Base-by-base conservation (phyloP, 2,113 vertebrate species). In the Amphiprion ocellaris region DNA sequence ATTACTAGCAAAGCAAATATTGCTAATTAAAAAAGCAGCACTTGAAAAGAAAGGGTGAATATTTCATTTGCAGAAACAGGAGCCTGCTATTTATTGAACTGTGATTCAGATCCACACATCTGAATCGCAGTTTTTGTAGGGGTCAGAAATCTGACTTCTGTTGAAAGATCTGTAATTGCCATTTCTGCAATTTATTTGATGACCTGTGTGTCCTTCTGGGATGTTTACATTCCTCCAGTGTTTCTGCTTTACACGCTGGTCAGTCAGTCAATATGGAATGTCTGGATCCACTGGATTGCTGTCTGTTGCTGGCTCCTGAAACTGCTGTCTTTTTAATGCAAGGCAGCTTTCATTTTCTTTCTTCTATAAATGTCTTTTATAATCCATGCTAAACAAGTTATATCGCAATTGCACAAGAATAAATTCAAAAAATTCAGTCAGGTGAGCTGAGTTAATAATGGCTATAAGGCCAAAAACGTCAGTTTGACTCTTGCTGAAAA, bases 1-100 rank as follows among this genome's bases (percentile, higher is more conserved):
- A 63, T 76, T 69, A 69, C 15, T 37, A 15, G 24, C 30, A 63
- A 63, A 79, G 61, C 66, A 69, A 65, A 63, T 73, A 41, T 52
- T 67, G 46, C 16, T 41, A 44, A 65, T 74, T 39, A 56, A 46
- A 4, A 23, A 5, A 56, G 24, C n/a, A 33, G 17, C 21, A 44
- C 37, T 85, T 49, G 10, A 23, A 53, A 59, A 69, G 15, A 19
- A 21, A 52, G 1, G 10, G 46, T 44, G n/a, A 66, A 70, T 6
- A 50, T 23, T 39, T 81, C 21, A 67, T 69, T 66, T 78, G 39
- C 39, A 49, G 68, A 61, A 37, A 39, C 10, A 14, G 16, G 16
- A 52, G 17, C 50, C 30, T 41, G 49, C 37, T 50, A 41, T 59
- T 73, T 69, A 46, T 71, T 58, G 10, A 58, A 26, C 14, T 65